Evolutionary conservation across 2,797 vertebrate genomes (phyloP).

Genomic region (Melopsittacus undulatus): DNA sequence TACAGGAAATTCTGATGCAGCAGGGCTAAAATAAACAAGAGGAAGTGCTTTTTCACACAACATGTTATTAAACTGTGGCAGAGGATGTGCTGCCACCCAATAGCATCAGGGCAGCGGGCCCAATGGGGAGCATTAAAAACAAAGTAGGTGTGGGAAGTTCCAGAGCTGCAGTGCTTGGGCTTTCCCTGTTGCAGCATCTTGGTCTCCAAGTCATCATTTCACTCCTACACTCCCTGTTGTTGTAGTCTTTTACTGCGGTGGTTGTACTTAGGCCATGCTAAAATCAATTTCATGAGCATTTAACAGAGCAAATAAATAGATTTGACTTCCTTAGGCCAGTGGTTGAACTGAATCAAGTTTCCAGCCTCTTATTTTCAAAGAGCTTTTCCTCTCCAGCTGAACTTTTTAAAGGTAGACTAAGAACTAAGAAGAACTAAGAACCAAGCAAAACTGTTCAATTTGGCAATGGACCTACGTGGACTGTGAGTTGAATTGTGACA

Average conservation of each 20-base stretch:
- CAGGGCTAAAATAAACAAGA: conserved; percentile 27
- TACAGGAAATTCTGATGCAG: conserved; percentile 7
- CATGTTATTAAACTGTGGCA: neutral
- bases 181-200: neutral
- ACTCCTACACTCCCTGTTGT: neutral
- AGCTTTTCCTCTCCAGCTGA: neutral
- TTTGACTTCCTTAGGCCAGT: neutral
- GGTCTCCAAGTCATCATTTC: fast-evolving
- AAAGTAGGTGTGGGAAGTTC: neutral
- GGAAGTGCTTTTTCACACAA: neutral
- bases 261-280: neutral
- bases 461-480: neutral
- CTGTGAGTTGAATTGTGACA: neutral
- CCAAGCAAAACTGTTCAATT: neutral
- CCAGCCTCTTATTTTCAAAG: neutral
- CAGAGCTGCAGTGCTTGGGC: neutral
- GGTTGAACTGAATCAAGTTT: neutral
- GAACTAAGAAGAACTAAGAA: neutral
- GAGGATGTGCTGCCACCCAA: neutral
- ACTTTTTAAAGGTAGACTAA: neutral
- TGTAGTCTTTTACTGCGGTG: neutral
- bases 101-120: neutral
- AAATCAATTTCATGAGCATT: neutral
- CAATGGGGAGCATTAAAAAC: neutral
- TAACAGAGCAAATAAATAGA: neutral